Evolutionary conservation across 2,113 vertebrate species (phyloP), one percentile per base, ranked within the genome.

Genomic region (Rhynchomys soricoides): DNA sequence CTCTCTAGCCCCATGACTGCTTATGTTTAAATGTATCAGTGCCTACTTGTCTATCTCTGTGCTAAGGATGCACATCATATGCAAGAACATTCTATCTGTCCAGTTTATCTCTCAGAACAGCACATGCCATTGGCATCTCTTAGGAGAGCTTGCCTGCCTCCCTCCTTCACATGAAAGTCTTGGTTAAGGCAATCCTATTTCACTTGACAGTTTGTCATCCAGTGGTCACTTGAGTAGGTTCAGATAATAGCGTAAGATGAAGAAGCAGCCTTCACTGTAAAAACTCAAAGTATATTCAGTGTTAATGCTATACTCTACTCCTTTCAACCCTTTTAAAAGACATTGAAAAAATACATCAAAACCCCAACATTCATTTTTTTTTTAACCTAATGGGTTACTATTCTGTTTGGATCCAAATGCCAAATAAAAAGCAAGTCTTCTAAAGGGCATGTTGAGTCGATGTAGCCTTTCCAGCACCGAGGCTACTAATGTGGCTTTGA

Each of bases 261-360:
- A 96, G 86, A 82, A 97, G 85, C 73, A 97, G 75, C 78, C 97
- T 87, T 94, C 89, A 96, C 45, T 95, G 12, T 92, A 66, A 95
- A 97, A 91, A 83, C 73, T 71, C 29, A 93, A 86, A 88, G 26
- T 59, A 90, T n/a, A 93, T 95, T 92, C 70, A 92, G 86, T 90
- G 93, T 96, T 92, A 93, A 95, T 74, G 59, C 11, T 50, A 91
- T 0, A 15, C 50, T 75, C 50, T 95, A 92, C 0, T 2, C 43
- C 86, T 90, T 90, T 83, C 68, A 93, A 7, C 62, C 48, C 40
- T 16, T 82, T 89, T 62, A 96, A 95, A 1, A 91, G 64, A 90
- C 85, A 96, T 96, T 2, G 0, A 95, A 12, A 96, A 52, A 40
- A 8, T 26, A n/a, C 3, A 50, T 81, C 6, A 87, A 78, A 43